Conservation (phyloP, 2,113 vertebrate species). For the Rostratula benghalensis region DNA sequence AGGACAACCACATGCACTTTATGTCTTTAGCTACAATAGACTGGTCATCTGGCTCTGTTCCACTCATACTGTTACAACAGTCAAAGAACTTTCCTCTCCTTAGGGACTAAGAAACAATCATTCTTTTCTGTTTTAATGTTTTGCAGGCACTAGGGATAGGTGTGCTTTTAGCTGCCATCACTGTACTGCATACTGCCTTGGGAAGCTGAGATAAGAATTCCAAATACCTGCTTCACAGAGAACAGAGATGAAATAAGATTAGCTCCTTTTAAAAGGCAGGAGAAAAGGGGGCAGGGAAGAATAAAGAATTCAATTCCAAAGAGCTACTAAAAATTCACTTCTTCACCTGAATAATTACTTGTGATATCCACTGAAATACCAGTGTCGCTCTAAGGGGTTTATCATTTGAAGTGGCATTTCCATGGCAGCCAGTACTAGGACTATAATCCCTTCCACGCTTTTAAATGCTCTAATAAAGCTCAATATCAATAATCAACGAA, state of each 20-base stretch:
- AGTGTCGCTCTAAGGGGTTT: neutral
- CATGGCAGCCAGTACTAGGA: neutral
- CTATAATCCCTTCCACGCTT: conserved; percentile 26
- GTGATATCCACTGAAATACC: conserved; percentile 5
- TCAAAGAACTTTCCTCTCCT: neutral
- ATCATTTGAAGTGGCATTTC: conserved; percentile 41
- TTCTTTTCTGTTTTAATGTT: neutral
- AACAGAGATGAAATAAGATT: neutral
- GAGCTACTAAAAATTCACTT: conserved; percentile 2
- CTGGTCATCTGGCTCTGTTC: neutral
- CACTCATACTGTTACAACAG: neutral
- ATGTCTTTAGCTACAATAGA: neutral
- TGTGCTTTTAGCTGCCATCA: neutral
- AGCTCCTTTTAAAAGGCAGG: neutral
- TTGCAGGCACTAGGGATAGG: neutral
- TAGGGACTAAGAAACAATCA: neutral
- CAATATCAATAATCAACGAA: conserved; percentile 20
- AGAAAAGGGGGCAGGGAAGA: neutral
- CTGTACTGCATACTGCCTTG: neutral
- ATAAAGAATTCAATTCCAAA: neutral
- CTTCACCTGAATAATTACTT: conserved; percentile 37
- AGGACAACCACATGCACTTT: neutral
- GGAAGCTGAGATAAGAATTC: neutral
- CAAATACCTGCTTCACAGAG: neutral
- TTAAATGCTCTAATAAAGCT: conserved; percentile 48